Evolutionary conservation across 1,140 invertebrate genomes (phyloP).

Genomic region (Pachypeltis micranthus): DNA sequence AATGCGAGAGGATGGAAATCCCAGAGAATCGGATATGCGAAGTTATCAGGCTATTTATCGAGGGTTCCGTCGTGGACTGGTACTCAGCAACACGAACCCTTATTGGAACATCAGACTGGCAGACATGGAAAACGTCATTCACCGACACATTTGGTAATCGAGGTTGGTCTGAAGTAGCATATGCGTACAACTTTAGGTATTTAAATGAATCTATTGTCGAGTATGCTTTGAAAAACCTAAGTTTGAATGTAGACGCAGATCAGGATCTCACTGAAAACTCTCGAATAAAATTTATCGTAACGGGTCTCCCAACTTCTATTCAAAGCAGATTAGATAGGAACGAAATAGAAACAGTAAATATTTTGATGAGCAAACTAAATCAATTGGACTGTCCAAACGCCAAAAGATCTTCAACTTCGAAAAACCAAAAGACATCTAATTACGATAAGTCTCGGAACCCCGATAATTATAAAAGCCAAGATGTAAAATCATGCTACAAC

Average conservation of each 20-base stretch:
- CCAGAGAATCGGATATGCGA: no score
- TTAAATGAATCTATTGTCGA: slow-evolving; percentile 28
- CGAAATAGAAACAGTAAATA: slow-evolving; percentile 21
- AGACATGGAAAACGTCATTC: no score
- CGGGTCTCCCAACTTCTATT: slow-evolving; percentile 29
- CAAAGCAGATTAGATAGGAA: no score
- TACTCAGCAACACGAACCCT: no score
- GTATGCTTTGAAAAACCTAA: slow-evolving; percentile 32
- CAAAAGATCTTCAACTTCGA: neutral
- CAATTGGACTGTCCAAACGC: neutral
- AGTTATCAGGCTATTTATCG: no score
- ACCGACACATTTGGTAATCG: no score
- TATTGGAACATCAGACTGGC: no score
- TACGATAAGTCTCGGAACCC: neutral
- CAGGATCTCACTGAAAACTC: slow-evolving; percentile 20
- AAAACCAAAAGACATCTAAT: neutral
- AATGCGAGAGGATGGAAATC: no score
- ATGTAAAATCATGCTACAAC: neutral
- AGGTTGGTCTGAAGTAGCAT: slow-evolving; percentile 29
- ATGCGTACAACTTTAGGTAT: slow-evolving; percentile 30
- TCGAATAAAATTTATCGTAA: slow-evolving; percentile 25
- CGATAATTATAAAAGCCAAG: no score
- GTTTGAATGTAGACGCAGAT: slow-evolving; percentile 22
- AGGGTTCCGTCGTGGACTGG: no score
- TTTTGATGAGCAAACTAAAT: slow-evolving; percentile 1